Base-by-base conservation (phyloP, 2,888 invertebrate species). In the Hoplodrina ambigua region DNA sequence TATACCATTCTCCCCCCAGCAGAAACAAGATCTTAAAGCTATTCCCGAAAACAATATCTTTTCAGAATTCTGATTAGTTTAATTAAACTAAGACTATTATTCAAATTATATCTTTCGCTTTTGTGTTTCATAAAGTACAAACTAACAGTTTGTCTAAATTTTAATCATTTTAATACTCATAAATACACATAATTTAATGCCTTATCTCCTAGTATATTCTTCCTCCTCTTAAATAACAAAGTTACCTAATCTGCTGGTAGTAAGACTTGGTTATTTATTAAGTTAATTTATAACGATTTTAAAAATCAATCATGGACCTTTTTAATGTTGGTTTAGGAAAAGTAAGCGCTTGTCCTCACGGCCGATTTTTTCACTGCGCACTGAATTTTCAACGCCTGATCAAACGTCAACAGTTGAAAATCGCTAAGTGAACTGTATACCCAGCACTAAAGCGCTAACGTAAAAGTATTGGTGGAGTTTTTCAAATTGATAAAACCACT, bases 11-110 rank as follows among this genome's bases (percentile, higher is more conserved):
- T 46, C 56, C 52, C 56, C 44, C 44, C 15, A 70, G 75, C 59
- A 62, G 69, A 65, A 68, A 67, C 58, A 65, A 72, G 63, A 33
- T 75, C 54, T 59, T 69, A 30, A 62, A 77, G 52, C 67, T 65
- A 70, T 68, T 30, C 41, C 19, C 10, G 53, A 78, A 66, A 63
- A 71, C 70, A 64, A 67, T 54, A 53, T 73, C 30, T 64, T 55
- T 77, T 73, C 54, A 58, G 64, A 69, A 76, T 58, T 61, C 55
- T 61, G 67, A 76, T 69, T 58, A 76, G 60, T 61, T 52, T 79
- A 62, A 80, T 76, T 77, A 63, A 82, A 69, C 46, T 17, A 59
- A 17, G 58, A 59, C 57, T 57, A 59, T 68, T 55, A 68, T 71
- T 59, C 50, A 73, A 69, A 69, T 72, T 66, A 69, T 56, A 46